Percentiles rank a stretch among this genome's conserved stretches.
Conservation (phyloP, 2,888 invertebrate species). For the Malthinus flaveolus region DNA sequence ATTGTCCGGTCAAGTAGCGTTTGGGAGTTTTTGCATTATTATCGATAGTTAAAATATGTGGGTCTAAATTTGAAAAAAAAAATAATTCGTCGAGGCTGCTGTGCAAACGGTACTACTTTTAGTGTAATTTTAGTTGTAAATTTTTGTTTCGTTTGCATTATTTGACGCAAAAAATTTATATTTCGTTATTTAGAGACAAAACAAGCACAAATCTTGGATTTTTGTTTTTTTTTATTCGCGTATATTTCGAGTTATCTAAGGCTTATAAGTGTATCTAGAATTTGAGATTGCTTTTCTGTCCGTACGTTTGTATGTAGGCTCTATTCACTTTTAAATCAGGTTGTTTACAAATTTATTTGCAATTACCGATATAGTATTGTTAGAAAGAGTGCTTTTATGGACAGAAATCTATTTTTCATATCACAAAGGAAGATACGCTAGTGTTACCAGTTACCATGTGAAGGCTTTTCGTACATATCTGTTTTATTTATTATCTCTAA, state of each 20-base stretch:
- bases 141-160: slow-evolving; percentile 18
- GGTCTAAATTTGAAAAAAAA: slow-evolving; percentile 15
- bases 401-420: too few relatives aligned
- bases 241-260: slow-evolving; percentile 35
- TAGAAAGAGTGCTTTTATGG: too few relatives aligned
- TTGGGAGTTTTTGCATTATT: slow-evolving; percentile 38
- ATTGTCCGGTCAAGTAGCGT: slow-evolving; percentile 35
- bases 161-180: slow-evolving; percentile 21
- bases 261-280: slow-evolving; percentile 42
- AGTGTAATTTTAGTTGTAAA: slow-evolving; percentile 24
- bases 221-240: slow-evolving; percentile 30
- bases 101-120: slow-evolving; percentile 24
- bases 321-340: slow-evolving; percentile 34
- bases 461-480: too few relatives aligned
- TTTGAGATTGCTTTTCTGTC: slow-evolving; percentile 41
- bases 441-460: too few relatives aligned
- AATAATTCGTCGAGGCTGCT: slow-evolving; percentile 27
- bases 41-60: slow-evolving; percentile 31
- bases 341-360: slow-evolving; percentile 15
- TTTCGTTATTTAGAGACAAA: slow-evolving; percentile 24
- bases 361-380: too few relatives aligned
- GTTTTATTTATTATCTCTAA: too few relatives aligned
- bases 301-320: slow-evolving; percentile 39
- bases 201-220: slow-evolving; percentile 14
- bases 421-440: too few relatives aligned